A percentile compares a stretch with the other conserved stretches of the same genome.
These are phyloP conservation scores for Cepaea hortensis DNA, from an alignment of 2,888 invertebrate genomes.

Conservation along the genomic window DNA sequence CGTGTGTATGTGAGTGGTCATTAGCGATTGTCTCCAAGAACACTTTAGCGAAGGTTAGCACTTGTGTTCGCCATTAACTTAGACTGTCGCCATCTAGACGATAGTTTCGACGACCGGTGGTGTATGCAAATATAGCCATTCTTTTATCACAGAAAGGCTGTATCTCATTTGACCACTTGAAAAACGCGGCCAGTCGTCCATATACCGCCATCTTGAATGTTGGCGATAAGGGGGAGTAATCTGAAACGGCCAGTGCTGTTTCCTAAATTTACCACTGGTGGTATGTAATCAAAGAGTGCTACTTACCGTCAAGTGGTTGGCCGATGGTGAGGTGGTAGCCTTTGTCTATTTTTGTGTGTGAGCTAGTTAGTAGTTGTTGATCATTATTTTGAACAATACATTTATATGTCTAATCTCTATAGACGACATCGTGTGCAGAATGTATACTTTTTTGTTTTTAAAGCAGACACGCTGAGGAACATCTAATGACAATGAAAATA, in stretches of 20 bases:
- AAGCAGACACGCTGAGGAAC: no score
- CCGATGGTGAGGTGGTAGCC: not conserved
- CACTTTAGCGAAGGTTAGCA: no score
- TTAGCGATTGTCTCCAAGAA: no score
- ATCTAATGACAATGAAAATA: no score
- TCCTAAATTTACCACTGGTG: not conserved
- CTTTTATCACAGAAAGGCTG: not conserved
- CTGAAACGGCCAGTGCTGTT: not conserved
- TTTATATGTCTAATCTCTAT: no score
- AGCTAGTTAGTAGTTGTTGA: not conserved
- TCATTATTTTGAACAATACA: not conserved
- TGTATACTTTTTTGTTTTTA: no score
- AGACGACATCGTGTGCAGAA: no score
- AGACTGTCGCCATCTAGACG: not conserved
- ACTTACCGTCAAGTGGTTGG: not conserved
- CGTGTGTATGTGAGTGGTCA: not conserved
- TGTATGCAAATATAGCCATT: not conserved
- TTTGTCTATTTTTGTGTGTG: not conserved
- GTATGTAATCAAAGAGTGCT: not conserved
- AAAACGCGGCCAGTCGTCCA: not conserved
- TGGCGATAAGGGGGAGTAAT: constrained; percentile 4
- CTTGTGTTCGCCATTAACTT: no score
- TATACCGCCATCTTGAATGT: not conserved
- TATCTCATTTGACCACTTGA: constrained; percentile 25
- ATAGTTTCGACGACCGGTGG: not conserved